Percentiles rank a stretch among this genome's conserved stretches.
Evolutionary conservation across 2,888 invertebrate species (phyloP).

Genomic region (Lottia gigantea): DNA sequence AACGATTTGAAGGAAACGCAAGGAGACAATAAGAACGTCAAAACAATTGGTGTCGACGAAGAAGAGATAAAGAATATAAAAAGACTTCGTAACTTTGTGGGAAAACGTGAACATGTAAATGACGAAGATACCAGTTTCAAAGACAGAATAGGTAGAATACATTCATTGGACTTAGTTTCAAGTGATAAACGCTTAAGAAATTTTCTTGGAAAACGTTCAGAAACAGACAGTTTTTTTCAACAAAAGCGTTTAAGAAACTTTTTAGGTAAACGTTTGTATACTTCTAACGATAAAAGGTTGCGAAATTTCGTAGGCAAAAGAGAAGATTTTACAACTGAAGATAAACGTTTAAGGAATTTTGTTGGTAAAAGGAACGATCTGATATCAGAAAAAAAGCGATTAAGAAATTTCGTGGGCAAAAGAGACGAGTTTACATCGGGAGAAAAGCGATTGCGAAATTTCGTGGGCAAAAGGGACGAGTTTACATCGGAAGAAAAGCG

Average conservation of each 20-base stretch:
- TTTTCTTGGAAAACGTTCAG: conserved; percentile 25
- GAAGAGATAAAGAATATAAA: neutral
- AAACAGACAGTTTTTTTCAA: neutral
- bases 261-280: conserved; percentile 3
- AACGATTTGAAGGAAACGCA: too few relatives aligned
- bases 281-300: conserved; percentile 13
- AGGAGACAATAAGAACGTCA: too few relatives aligned
- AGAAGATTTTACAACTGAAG: neutral
- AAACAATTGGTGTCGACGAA: too few relatives aligned
- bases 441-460: conserved; percentile 19
- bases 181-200: conserved; percentile 20
- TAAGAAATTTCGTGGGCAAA: conserved; percentile 20
- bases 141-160: neutral
- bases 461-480: conserved; percentile 19
- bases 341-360: conserved; percentile 15
- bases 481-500: too few relatives aligned
- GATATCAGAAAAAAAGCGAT: neutral
- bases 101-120: conserved; percentile 13
- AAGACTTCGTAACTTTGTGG: conserved; percentile 23
- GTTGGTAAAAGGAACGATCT: conserved; percentile 9
- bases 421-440: neutral
- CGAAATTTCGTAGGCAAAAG: conserved; percentile 24
- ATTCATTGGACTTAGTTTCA: too few relatives aligned
- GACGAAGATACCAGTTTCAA: neutral
- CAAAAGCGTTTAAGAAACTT: conserved; percentile 13